These are phyloP conservation scores for Siniperca chuatsi DNA, from an alignment of 2,113 vertebrate species.

Conservation along the genomic window DNA sequence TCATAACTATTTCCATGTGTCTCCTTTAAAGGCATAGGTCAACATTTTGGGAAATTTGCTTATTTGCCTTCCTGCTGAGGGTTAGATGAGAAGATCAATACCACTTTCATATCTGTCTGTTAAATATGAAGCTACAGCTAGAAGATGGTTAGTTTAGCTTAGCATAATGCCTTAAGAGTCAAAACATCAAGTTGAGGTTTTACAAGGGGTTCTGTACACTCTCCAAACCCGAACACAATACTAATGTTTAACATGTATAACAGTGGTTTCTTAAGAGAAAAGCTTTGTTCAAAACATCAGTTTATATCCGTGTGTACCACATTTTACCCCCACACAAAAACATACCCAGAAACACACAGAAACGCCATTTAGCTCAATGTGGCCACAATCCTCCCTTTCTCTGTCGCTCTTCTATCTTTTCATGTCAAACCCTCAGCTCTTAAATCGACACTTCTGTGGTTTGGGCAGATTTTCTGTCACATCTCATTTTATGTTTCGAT, in stretches of 20 bases:
- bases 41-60: background rate
- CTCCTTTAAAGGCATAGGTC: background rate
- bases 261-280: conserved; percentile 6
- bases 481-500: conserved; percentile 28
- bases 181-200: background rate
- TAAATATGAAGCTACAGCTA: background rate
- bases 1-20: background rate
- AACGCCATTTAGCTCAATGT: conserved; percentile 6
- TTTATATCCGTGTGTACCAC: background rate
- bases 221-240: background rate
- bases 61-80: background rate
- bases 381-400: conserved; percentile 1
- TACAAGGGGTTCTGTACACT: background rate
- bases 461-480: conserved; percentile 46
- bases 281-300: background rate
- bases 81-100: background rate
- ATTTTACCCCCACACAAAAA: conserved; percentile 9
- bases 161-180: too few species aligned
- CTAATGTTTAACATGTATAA: background rate
- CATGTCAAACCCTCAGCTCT: conserved; percentile 17
- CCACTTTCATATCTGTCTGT: background rate
- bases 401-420: conserved; percentile 36
- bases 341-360: background rate
- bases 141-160: background rate
- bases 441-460: conserved; percentile 25